Evolutionary conservation across 2,113 vertebrate genomes (phyloP), one percentile per base, ranked within the genome.

Genomic region (Oreochromis niloticus): DNA sequence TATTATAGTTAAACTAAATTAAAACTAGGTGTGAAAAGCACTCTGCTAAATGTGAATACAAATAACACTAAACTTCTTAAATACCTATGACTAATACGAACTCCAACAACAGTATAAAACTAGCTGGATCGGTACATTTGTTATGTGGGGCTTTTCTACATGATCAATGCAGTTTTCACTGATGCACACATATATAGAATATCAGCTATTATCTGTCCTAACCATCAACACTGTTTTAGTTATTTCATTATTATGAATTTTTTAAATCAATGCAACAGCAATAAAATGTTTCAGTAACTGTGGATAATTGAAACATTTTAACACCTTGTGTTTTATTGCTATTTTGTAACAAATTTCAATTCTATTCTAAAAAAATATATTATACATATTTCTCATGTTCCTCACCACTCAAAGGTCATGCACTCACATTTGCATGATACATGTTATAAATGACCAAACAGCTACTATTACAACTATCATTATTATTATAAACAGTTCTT

Each of bases 141-240:
- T 22, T 43, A 71, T 43, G 13, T 24, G 13, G 0, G 39, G 39
- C 66, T 46, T 43, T 24, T 73, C 68, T 30, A 73, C 41, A 73
- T 17, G 39, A 73, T 46, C 14, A 73, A 24, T 17, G 13, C 36
- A 30, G 56, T 59, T 6, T 19, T 9, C 48, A 73, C 5, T 17
- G 22, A 73, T 73, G 41, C 41, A 0, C 14, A 50, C 24, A 50
- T 10, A 1, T 5, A 7, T 3, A 1, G 16, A 30, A 0, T 7
- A 75, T 12, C 16, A 32, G 16, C 41, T 19, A 5, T 12, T 17
- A 48, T 3, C 22, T 46, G 22, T 10, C 46, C 22, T 16, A 24
- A 17, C 16, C 7, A 6, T 19, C 16, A 39, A 34, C 59, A 63
- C 17, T 4, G 0, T 63, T 39, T 39, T 4, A 39, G 4, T 39